Evolutionary conservation across 1,140 invertebrate species (phyloP).

Genomic region (Drosophila carrolli): DNA sequence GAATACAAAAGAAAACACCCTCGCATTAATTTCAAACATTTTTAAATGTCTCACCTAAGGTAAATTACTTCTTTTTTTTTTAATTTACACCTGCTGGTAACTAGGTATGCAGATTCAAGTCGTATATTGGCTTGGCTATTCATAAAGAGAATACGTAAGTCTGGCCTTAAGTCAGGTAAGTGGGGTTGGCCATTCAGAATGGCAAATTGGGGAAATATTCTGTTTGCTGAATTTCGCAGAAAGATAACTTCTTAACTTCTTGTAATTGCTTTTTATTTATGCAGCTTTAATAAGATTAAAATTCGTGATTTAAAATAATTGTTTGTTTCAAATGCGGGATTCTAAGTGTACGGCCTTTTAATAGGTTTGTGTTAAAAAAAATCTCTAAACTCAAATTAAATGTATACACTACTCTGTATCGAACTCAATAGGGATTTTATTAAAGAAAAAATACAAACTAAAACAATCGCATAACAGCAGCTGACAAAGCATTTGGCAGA

Average conservation of each 20-base stretch:
- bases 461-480: background rate
- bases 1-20: slow-evolving; percentile 8
- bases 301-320: background rate
- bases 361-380: no score
- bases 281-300: background rate
- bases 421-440: background rate
- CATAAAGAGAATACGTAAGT: slow-evolving; percentile 10
- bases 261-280: background rate
- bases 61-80: slow-evolving; percentile 29
- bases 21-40: slow-evolving; percentile 8
- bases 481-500: slow-evolving; percentile 25
- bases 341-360: no score
- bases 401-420: background rate
- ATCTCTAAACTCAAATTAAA: background rate
- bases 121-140: slow-evolving; percentile 10
- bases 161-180: background rate
- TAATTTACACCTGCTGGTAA: background rate
- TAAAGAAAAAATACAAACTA: slow-evolving; percentile 1
- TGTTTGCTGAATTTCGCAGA: background rate
- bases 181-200: background rate
- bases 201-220: background rate
- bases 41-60: background rate
- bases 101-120: background rate
- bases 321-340: no score
- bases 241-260: background rate